Evolutionary conservation across 2,888 invertebrate species (phyloP).

Genomic region (Taphrorychus bicolor): DNA sequence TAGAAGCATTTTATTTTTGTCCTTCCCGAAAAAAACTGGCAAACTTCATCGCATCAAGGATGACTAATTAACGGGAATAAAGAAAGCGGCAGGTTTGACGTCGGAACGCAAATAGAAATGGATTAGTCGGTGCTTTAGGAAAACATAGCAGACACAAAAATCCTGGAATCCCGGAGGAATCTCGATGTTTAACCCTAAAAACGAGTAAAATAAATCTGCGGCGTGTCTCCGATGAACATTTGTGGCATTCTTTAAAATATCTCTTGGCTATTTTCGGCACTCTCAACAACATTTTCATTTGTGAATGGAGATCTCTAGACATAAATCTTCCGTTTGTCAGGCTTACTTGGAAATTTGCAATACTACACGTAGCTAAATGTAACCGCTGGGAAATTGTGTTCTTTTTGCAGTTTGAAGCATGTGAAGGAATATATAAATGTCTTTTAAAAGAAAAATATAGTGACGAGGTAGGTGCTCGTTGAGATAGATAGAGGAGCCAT

Average conservation of each 20-base stretch:
- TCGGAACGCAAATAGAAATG: constrained; percentile 22
- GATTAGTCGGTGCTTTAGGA: constrained; percentile 10
- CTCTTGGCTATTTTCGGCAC: constrained; percentile 10
- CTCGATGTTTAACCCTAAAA: constrained; percentile 30
- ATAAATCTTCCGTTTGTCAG: not conserved
- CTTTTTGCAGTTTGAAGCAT: too few species aligned
- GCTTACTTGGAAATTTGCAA: not conserved
- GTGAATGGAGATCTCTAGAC: constrained; percentile 5
- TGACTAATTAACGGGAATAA: constrained; percentile 25
- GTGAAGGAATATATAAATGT: not conserved
- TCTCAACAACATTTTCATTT: constrained; percentile 12
- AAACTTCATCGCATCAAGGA: constrained; percentile 17
- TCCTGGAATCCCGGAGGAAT: constrained; percentile 27
- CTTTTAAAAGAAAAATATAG: too few species aligned
- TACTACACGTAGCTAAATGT: not conserved
- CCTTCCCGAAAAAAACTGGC: constrained; percentile 6
- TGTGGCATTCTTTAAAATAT: constrained; percentile 30
- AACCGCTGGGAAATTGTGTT: too few species aligned
- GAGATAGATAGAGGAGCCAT: not conserved
- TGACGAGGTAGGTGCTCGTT: not conserved
- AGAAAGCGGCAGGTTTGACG: constrained; percentile 11
- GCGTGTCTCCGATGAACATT: constrained; percentile 27
- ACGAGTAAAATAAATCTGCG: constrained; percentile 26
- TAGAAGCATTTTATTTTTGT: constrained; percentile 7
- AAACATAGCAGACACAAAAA: constrained; percentile 25